Evolutionary conservation across 2,888 invertebrate genomes (phyloP).

Genomic region (Torymus aiolomorphi): DNA sequence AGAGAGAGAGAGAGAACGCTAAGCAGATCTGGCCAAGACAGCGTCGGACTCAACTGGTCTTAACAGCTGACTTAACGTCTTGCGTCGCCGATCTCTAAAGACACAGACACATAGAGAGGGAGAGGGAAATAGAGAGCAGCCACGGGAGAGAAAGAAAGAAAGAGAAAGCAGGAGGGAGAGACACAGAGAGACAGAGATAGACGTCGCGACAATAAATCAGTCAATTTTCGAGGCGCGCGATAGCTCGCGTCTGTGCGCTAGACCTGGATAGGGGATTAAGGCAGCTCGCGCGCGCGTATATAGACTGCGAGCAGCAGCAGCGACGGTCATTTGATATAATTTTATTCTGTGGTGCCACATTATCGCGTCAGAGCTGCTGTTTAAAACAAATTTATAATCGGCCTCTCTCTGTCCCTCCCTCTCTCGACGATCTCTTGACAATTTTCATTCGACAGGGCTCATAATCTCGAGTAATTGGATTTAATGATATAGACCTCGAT

Average conservation of each 20-base stretch:
- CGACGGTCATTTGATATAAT: slow-evolving; percentile 49
- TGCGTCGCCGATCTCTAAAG: slow-evolving; percentile 24
- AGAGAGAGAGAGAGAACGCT: slow-evolving; percentile 5
- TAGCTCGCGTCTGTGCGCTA: slow-evolving; percentile 4
- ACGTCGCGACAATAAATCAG: slow-evolving; percentile 55
- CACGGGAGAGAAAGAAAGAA: background rate
- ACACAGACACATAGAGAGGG: slow-evolving; percentile 1
- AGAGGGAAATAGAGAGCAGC: background rate
- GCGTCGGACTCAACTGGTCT: slow-evolving; percentile 40
- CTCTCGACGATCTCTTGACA: slow-evolving; percentile 43
- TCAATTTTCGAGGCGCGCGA: slow-evolving; percentile 55
- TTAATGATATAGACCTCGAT: slow-evolving; percentile 32
- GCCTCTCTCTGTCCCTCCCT: background rate
- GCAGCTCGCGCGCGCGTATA: background rate
- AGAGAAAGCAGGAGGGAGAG: background rate
- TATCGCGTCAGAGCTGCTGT: slow-evolving; percentile 51
- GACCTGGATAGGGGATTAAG: slow-evolving; percentile 48
- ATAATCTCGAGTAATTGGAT: slow-evolving; percentile 54
- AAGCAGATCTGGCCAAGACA: slow-evolving; percentile 28
- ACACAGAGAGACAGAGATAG: slow-evolving; percentile 9
- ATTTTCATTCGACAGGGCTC: slow-evolving; percentile 40
- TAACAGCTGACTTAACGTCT: slow-evolving; percentile 52
- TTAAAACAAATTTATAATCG: slow-evolving; percentile 57
- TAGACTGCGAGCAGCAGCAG: background rate
- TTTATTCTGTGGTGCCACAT: slow-evolving; percentile 51